Evolutionary conservation across 37 sponge, comb jelly and placozoan genomes (phyloP), one percentile per base, ranked within the genome.

Genomic region (Mnemiopsis leidyi): DNA sequence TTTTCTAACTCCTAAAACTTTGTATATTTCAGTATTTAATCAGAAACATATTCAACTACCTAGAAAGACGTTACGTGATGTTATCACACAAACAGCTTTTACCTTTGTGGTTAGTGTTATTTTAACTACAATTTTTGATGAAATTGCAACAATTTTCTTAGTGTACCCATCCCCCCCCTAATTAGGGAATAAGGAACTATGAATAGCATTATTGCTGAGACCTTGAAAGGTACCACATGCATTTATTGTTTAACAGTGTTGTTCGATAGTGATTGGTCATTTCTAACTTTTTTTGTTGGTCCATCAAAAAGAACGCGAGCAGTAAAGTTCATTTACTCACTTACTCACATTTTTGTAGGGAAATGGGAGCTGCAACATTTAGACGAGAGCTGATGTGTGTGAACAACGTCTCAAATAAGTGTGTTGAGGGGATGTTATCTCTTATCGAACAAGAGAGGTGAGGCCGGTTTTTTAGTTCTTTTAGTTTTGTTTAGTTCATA

Each of bases 31-130:
- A 79, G 82, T 79, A 79, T 23, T 26, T 79, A 1, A 79, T 79
- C 36, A 79, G 82, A 79, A 79, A 79, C 37, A 79, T 79, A 3
- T 79, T 79, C 82, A 79, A 79, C 82, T 79, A 79, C 37, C 23
- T 79, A 23, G 82, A 79, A 32, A 20, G 82, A 26, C 82, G 82
- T 13, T 79, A 79, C 37, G 82, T 79, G 32, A 26, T 79, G 3
- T 30, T 36, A 30, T 36, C 36, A 79, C 82, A 79, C 82, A 31
- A 79, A 36, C 82, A 79, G 38, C 82, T 79, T 36, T 38, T 79
- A 21, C 82, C 82, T 23, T 38, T 79, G 18, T 79, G 82, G 82
- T 79, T 3, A 33, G 82, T n/a, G n/a, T n/a, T n/a, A n/a, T n/a
- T n/a, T n/a, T n/a, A n/a, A n/a, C n/a, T n/a, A n/a, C n/a, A n/a